A percentile compares a stretch with the other conserved stretches of the same genome.
phyloP scores from a whole-genome alignment of 2,888 invertebrate genomes.

The Leptinotarsa peninsularis region DNA sequence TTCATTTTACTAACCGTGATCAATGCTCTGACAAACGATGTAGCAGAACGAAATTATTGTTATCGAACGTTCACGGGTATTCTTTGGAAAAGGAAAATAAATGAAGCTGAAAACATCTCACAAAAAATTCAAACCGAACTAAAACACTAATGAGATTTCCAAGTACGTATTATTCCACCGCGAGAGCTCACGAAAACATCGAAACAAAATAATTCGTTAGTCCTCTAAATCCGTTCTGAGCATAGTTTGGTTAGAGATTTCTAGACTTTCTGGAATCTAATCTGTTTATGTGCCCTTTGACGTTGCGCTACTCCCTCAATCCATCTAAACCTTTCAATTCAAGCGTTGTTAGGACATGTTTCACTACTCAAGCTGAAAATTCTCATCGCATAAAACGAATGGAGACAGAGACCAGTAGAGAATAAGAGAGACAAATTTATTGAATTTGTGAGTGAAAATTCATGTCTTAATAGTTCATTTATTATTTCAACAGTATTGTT shows the following conservation, averaged over 20 bases:
- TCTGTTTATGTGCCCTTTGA: constrained; percentile 8
- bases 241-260: constrained; percentile 1
- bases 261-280: neutral
- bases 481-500: too few relatives aligned
- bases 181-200: neutral
- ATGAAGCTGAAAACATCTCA: too few relatives aligned
- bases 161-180: neutral
- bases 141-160: neutral
- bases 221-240: neutral
- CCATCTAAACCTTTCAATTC: constrained; percentile 49
- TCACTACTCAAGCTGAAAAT: constrained; percentile 54
- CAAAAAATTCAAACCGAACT: neutral
- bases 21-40: too few relatives aligned
- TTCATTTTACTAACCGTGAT: too few relatives aligned
- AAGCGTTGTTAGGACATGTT: constrained; percentile 54
- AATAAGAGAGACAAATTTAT: neutral
- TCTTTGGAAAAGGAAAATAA: too few relatives aligned
- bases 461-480: too few relatives aligned
- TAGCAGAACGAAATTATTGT: too few relatives aligned
- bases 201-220: constrained; percentile 1
- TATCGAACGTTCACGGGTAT: too few relatives aligned
- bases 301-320: constrained; percentile 17
- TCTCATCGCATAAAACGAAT: constrained; percentile 21
- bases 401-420: neutral
- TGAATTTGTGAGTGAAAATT: neutral